Evolutionary conservation across 2,113 vertebrate genomes (phyloP), one percentile per base, ranked within the genome.

Genomic region (Rhynchopsitta pachyrhyncha): DNA sequence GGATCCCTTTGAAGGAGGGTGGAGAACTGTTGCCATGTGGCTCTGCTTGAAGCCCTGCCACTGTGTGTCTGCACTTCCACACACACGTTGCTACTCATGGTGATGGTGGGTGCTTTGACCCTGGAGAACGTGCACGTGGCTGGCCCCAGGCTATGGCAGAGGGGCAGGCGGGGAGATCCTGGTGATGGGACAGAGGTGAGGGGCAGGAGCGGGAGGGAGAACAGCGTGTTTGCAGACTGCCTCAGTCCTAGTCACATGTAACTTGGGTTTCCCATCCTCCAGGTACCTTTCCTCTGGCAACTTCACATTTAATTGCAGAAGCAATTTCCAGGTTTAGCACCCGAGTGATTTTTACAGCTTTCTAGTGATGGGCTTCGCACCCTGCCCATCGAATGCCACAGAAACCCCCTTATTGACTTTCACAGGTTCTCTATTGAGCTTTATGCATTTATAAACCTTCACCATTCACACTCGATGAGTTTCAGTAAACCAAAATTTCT

Each of bases 381-480:
- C 0, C 35, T 82, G 57, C 86, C 76, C 69, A 17, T 42, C 9
- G 0, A 10, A 16, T 11, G 25, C 68, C 69, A 50, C 76, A 7
- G 70, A 63, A 27, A 16, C 3, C 64, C 47, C 67, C 33, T 27
- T 44, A 11, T 3, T 18, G 42, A 24, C 52, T 76, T 60, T 62
- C 66, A 10, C 20, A 8, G 89, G 53, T 33, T 9, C 4, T 4
- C 18, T 37, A 53, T 19, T 1, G 14, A 47, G 44, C n/a, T 88
- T 70, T 17, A 4, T 5, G 25, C 13, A 0, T 77, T 67, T 67
- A 11, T 13, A 46, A 67, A 88, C 46, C 74, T 11, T 50, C 9
- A 2, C 55, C 1, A 2, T 24, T 85, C 57, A 22, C 67, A 31
- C 55, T n/a, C 0, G 0, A 12, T 0, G 4, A 42, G 41, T 59